phyloP scores from a whole-genome alignment of 2,113 vertebrate species.

The Lichenostomus cassidix region DNA sequence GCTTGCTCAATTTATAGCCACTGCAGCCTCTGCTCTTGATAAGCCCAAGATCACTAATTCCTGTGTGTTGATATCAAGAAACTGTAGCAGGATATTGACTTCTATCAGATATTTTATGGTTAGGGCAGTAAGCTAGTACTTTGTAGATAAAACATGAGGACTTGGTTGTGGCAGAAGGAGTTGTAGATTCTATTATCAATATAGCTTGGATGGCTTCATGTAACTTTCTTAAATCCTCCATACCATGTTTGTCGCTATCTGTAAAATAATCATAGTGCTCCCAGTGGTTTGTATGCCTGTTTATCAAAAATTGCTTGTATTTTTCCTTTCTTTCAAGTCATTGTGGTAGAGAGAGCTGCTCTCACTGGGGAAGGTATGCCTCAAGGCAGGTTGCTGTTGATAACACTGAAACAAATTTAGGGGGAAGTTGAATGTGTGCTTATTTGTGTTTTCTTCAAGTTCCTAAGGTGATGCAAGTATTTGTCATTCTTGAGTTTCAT shows the following conservation, averaged over 20 bases:
- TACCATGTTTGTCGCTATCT: background rate
- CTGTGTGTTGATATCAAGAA: background rate
- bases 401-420: background rate
- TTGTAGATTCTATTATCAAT: background rate
- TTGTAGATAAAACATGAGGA: background rate
- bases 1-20: background rate
- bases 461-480: background rate
- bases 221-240: background rate
- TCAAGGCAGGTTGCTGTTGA: background rate
- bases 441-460: background rate
- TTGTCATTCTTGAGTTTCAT: background rate
- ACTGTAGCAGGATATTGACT: background rate
- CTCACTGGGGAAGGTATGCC: background rate
- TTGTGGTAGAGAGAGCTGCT: background rate
- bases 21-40: background rate
- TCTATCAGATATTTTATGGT: background rate
- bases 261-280: background rate
- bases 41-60: background rate
- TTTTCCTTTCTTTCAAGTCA: background rate
- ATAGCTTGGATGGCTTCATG: background rate
- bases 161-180: background rate
- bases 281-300: background rate
- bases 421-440: background rate
- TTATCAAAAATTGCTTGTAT: background rate
- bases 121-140: background rate